Base-by-base conservation (phyloP, 2,113 vertebrate species). In the Leuciscus idus region DNA sequence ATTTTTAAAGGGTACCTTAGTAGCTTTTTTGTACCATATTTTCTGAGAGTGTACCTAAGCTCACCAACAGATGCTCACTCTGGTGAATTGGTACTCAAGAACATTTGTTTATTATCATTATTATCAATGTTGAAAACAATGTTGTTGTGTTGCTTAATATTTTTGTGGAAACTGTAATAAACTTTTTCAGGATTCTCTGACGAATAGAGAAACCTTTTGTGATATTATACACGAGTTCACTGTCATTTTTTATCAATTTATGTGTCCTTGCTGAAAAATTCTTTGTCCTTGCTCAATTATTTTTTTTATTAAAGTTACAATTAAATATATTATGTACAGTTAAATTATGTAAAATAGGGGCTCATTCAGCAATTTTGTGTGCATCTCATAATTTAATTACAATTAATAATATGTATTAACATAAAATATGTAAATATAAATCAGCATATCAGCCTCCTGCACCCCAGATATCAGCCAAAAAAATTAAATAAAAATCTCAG, bases 401-500 rank as follows among this genome's bases (percentile, higher is more conserved):
- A 55, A 55, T 30, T 76, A 57, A 36, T 70, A 39, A 72, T 70
- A 70, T 68, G 30, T 39, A 78, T 36, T 57, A 33, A 21, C 50
- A 73, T 48, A 23, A 72, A 74, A 74, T 26, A 48, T 74, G 4
- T 12, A 23, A 73, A n/a, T 73, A n/a, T 74, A 78, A 72, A 72
- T 23, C 43, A 48, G 12, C 50, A 68, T 50, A 61, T 48, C 23
- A 81, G 36, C 23, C n/a, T 43, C 4, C 36, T 46, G n/a, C n/a
- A 12, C 33, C 12, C 21, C 21, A 33, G 26, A 48, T 30, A 46
- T 66, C n/a, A n/a, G 52, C 30, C 13, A 50, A 17, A 15, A 74
- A 26, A 74, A 4, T 0, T 4, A 33, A 33, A 4, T 26, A 33
- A 0, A 73, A 48, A 39, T 61, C 30, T 79, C 5, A 23, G 52